phyloP scores from a whole-genome alignment of 1,140 invertebrate species.

The Ditylenchus dipsaci region DNA sequence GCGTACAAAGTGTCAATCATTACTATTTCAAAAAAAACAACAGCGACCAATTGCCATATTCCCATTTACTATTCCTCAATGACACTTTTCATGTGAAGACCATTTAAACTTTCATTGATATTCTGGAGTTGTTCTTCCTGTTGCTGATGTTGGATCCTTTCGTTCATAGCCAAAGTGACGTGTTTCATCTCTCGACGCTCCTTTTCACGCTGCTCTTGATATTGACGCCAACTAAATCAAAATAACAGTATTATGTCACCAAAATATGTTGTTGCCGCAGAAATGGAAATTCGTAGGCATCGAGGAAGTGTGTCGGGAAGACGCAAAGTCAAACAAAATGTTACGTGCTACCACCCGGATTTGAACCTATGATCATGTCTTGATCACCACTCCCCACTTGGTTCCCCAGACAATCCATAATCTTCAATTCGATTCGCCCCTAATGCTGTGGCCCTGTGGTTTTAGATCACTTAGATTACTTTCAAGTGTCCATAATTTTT shows the following conservation, averaged over 20 bases:
- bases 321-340: neutral
- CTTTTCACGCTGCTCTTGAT: slow-evolving; percentile 18
- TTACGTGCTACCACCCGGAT: neutral
- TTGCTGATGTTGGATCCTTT: slow-evolving; percentile 18
- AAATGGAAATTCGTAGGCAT: neutral
- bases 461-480: no score
- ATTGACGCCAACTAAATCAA: slow-evolving; percentile 14
- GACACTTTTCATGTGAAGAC: neutral
- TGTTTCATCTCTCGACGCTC: slow-evolving; percentile 30
- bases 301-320: neutral
- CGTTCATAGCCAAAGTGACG: slow-evolving; percentile 32
- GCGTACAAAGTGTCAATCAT: no score
- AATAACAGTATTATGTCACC: neutral
- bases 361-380: no score
- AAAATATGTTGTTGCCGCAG: neutral
- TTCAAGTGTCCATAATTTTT: no score
- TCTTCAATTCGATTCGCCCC: no score
- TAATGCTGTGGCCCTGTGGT: no score
- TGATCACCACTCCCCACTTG: no score
- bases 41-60: neutral
- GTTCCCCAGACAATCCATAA: no score
- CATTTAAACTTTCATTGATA: neutral
- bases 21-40: no score
- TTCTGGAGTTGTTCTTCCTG: neutral
- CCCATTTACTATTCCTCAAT: neutral